Evolutionary conservation across 1,140 invertebrate species (phyloP).

Genomic region (Mylabris phalerata): DNA sequence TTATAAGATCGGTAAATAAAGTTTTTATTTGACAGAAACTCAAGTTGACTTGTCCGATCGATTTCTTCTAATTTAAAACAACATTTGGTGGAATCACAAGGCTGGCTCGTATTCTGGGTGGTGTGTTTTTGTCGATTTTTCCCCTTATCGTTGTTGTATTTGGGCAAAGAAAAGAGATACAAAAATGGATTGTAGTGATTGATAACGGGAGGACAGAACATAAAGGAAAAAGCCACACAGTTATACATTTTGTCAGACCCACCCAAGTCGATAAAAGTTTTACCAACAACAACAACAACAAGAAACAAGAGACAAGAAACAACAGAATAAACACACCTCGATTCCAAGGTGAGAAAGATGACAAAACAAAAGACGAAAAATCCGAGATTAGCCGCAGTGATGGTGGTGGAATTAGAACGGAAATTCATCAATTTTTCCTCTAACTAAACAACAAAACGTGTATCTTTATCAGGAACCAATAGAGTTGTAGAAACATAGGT

Average conservation of each 20-base stretch:
- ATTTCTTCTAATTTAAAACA: conserved; percentile 1
- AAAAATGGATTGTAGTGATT: background rate
- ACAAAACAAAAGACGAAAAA: background rate
- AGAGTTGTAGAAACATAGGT: background rate
- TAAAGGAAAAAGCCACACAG: too few species aligned
- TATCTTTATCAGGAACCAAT: conserved; percentile 6
- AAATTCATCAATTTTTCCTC: too few species aligned
- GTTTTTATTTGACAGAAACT: conserved; percentile 14
- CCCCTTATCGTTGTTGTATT: too few species aligned
- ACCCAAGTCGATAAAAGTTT: conserved; percentile 11
- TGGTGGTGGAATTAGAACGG: background rate
- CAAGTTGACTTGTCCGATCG: conserved; percentile 9
- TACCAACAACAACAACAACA: background rate
- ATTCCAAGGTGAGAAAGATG: too few species aligned
- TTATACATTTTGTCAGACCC: background rate
- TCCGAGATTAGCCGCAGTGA: background rate
- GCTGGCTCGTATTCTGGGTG: conserved; percentile 1
- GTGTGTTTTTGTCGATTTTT: conserved; percentile 3
- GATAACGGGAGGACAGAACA: conserved; percentile 6
- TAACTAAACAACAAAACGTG: too few species aligned
- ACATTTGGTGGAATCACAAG: conserved; percentile 9
- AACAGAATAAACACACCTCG: background rate
- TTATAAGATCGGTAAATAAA: conserved; percentile 7
- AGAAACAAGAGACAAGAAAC: background rate
- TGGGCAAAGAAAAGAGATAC: too few species aligned